Conservation (phyloP, 2,113 vertebrate species). For the Harpagus bidentatus region DNA sequence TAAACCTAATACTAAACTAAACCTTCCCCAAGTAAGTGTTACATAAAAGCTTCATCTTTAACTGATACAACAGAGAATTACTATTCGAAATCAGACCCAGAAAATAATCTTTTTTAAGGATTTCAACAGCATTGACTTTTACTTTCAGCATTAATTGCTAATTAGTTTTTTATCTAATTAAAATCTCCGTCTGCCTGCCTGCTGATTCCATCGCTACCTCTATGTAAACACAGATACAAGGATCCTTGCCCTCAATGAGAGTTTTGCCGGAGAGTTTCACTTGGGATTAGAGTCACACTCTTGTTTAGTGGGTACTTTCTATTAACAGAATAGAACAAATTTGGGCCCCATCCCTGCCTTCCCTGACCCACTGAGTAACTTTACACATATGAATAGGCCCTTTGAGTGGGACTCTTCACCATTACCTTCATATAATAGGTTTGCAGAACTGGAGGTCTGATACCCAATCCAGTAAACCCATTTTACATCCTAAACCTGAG, state of each 20-base stretch:
- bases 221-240: background rate
- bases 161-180: background rate
- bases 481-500: background rate
- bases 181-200: background rate
- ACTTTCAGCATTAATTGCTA: background rate
- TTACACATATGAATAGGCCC: background rate
- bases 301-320: background rate
- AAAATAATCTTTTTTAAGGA: background rate
- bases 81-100: background rate
- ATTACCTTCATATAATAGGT: accelerated
- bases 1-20: constrained; percentile 50
- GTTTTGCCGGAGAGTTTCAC: background rate
- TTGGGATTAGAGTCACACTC: background rate
- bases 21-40: background rate
- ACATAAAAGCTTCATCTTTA: constrained; percentile 17
- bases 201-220: background rate
- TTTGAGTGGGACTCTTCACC: background rate
- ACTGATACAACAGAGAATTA: background rate
- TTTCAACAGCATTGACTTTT: background rate
- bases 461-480: background rate
- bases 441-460: background rate
- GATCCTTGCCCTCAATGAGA: background rate
- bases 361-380: background rate
- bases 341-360: background rate
- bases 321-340: background rate